These are phyloP conservation scores for Sebastes flavidus DNA, from an alignment of 2,797 vertebrate species.

Conservation along the genomic window DNA sequence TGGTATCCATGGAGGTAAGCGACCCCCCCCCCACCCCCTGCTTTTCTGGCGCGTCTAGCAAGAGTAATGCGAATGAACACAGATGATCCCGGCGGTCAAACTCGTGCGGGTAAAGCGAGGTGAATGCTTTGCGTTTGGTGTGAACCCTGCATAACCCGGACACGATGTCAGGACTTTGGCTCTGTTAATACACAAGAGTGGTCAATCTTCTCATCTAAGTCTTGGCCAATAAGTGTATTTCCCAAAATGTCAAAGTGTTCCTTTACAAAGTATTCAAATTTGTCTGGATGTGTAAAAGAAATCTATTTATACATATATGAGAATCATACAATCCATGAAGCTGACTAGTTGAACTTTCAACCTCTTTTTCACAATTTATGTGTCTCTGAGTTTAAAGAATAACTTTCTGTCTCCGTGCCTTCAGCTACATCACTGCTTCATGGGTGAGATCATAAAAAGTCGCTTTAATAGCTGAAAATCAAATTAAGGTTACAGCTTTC, in stretches of 20 bases:
- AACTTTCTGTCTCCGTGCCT: background rate
- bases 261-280: background rate
- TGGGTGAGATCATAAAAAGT: slow-evolving; percentile 43
- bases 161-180: background rate
- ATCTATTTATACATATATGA: background rate
- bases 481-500: slow-evolving; percentile 39
- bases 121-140: too few species aligned
- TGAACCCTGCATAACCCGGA: background rate
- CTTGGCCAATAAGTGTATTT: background rate
- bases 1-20: too few species aligned
- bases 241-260: background rate
- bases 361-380: slow-evolving; percentile 9
- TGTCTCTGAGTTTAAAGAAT: background rate
- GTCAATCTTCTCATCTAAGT: background rate
- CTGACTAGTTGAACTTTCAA: slow-evolving; percentile 6
- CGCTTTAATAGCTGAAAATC: slow-evolving; percentile 42
- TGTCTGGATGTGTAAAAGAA: background rate
- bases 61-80: too few species aligned
- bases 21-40: too few species aligned
- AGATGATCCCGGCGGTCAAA: too few species aligned
- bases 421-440: slow-evolving; percentile 3
- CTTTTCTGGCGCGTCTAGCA: too few species aligned
- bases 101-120: too few species aligned
- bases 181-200: background rate
- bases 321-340: background rate